A percentile compares a stretch with the other conserved stretches of the same genome.
Evolutionary conservation across 2,113 vertebrate genomes (phyloP).

Genomic region (Pachycephala philippinensis): DNA sequence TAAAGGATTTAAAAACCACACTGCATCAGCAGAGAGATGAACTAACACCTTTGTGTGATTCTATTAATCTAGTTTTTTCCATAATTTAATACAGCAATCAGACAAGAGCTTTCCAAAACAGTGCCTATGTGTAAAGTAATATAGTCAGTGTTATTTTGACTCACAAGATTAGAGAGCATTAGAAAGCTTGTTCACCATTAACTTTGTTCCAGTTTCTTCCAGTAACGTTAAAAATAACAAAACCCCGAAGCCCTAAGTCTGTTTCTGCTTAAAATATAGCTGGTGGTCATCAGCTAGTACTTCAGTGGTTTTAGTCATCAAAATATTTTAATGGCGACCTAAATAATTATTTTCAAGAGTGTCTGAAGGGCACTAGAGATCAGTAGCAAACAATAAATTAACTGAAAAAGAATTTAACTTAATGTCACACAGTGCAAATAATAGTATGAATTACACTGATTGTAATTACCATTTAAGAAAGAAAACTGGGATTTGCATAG

Average conservation of each 20-base stretch:
- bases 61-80: neutral
- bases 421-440: constrained; percentile 41
- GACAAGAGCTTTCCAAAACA: neutral
- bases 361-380: constrained; percentile 33
- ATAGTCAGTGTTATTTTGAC: neutral
- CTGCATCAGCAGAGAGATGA: neutral
- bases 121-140: neutral
- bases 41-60: neutral
- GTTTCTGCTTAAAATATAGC: neutral
- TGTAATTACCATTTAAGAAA: constrained; percentile 38
- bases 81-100: neutral
- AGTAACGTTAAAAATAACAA: constrained; percentile 12
- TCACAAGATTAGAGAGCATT: neutral
- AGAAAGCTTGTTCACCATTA: neutral
- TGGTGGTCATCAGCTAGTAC: constrained; percentile 19
- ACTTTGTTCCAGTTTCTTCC: neutral
- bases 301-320: constrained; percentile 35
- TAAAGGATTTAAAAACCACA: neutral
- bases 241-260: neutral
- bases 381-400: constrained; percentile 57
- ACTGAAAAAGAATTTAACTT: constrained; percentile 18
- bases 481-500: neutral
- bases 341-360: constrained; percentile 57
- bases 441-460: neutral
- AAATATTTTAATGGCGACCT: constrained; percentile 48